A percentile compares a stretch with the other conserved stretches of the same genome.
phyloP scores from a whole-genome alignment of 2,113 vertebrate species.

The Tragelaphus strepsiceros region DNA sequence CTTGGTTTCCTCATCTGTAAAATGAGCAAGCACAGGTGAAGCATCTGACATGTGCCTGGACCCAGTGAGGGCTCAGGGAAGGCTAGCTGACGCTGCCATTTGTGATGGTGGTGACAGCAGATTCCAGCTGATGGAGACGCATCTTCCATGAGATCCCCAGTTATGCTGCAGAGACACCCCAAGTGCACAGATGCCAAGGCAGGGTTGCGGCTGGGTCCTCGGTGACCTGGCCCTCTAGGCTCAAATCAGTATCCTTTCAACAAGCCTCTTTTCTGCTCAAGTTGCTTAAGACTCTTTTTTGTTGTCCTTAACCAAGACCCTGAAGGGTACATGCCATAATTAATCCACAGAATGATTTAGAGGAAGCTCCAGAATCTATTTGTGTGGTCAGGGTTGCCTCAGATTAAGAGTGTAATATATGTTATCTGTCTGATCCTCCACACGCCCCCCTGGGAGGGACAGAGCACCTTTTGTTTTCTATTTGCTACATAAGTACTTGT shows the following conservation, averaged over 20 bases:
- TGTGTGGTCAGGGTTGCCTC: background rate
- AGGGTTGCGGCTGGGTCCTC: background rate
- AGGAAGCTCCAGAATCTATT: constrained; percentile 23
- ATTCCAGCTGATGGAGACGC: background rate
- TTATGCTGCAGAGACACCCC: background rate
- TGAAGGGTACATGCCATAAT: background rate
- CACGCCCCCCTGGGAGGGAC: background rate
- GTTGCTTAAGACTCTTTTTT: background rate
- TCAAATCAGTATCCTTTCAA: background rate
- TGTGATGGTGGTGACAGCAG: accelerated
- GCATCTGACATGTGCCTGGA: background rate
- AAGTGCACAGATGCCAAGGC: background rate
- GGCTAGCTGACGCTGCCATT: background rate
- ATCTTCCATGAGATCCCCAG: background rate
- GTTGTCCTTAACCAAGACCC: background rate
- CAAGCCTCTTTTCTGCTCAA: background rate
- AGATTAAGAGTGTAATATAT: constrained; percentile 16
- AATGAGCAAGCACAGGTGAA: background rate
- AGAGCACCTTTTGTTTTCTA: background rate
- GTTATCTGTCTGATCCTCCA: background rate
- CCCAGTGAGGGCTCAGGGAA: background rate
- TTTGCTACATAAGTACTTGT: background rate
- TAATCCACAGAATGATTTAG: constrained; percentile 29
- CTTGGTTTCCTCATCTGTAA: background rate
- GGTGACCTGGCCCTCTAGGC: background rate